Evolutionary conservation across 2,888 invertebrate genomes (phyloP).

Genomic region (Augiades crinisus): DNA sequence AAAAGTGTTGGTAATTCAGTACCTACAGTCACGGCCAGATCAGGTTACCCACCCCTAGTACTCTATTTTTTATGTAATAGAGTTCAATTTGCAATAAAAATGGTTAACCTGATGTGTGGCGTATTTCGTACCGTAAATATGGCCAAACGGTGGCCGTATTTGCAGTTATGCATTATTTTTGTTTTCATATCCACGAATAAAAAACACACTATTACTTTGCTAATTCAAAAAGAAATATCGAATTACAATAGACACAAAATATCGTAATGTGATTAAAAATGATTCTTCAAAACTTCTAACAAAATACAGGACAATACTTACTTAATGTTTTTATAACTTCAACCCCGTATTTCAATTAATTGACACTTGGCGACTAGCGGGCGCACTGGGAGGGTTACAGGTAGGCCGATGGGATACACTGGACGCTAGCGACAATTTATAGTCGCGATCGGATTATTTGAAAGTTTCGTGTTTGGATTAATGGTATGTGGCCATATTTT

Average conservation of each 20-base stretch:
- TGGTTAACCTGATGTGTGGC: too few species aligned
- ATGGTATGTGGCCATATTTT: constrained; percentile 10
- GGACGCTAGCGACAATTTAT: too few species aligned
- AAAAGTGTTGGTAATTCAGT: constrained; percentile 19
- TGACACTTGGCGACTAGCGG: too few species aligned
- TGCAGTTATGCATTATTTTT: constrained; percentile 27
- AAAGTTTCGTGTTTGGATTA: too few species aligned
- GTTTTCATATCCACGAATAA: constrained; percentile 27
- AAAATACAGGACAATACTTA: constrained; percentile 27
- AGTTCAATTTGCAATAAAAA: too few species aligned
- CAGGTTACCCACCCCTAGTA: too few species aligned
- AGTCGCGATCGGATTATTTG: too few species aligned
- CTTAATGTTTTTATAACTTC: constrained; percentile 26
- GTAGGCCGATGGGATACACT: too few species aligned
- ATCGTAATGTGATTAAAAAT: background rate
- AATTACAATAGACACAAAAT: too few species aligned
- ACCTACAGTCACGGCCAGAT: too few species aligned
- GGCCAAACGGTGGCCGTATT: constrained; percentile 27
- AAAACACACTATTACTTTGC: constrained; percentile 29
- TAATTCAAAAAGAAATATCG: constrained; percentile 17
- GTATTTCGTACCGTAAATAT: constrained; percentile 28
- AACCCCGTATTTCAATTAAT: background rate
- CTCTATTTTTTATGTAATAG: too few species aligned
- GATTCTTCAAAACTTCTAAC: constrained; percentile 26
- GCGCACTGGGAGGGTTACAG: too few species aligned